Base-by-base conservation (phyloP, 2,888 invertebrate genomes). In the Apoda limacodes region DNA sequence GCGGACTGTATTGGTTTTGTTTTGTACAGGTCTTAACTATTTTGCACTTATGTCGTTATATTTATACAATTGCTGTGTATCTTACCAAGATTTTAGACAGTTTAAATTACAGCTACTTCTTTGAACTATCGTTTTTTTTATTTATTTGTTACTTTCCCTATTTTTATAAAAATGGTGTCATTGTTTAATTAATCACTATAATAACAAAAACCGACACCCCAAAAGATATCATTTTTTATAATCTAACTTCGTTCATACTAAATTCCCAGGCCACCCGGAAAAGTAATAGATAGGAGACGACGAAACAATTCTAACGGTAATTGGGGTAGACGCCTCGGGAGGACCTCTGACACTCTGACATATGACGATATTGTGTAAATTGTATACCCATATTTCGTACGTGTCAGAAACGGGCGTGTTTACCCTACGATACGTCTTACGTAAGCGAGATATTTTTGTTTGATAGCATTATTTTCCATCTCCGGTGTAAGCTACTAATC, bases 281-380 rank as follows among this genome's bases (percentile, higher is more conserved):
- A 58, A 60, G 66, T 68, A 75, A 74, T 75, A 71, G 69, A 74
- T 70, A 72, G 60, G 54, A 49, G 40, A 45, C 53, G 45, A 53
- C 51, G 63, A 62, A 69, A 71, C 75, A 74, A 70, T 75, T 70
- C 65, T 58, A 57, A 50, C 60, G 46, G 67, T 70, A 71, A 72
- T 70, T 68, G 68, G 72, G 66, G 65, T 60, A 57, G 66, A 52
- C 55, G 61, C 62, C 64, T 61, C 68, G 41, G 44, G 70, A 63
- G 63, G 50, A 46, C 50, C 46, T 48, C 46, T 57, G 72, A 60
- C 71, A 59, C 50, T 42, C 52, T 66, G 71, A 70, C 72, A 56
- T 67, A 71, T 71, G 66, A 66, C 67, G 60, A 71, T 71, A 70
- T 68, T 68, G 67, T 70, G 68, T 60, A 69, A 70, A 72, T 70